phyloP scores from a whole-genome alignment of 2,113 vertebrate species.

The Carassius gibelio region DNA sequence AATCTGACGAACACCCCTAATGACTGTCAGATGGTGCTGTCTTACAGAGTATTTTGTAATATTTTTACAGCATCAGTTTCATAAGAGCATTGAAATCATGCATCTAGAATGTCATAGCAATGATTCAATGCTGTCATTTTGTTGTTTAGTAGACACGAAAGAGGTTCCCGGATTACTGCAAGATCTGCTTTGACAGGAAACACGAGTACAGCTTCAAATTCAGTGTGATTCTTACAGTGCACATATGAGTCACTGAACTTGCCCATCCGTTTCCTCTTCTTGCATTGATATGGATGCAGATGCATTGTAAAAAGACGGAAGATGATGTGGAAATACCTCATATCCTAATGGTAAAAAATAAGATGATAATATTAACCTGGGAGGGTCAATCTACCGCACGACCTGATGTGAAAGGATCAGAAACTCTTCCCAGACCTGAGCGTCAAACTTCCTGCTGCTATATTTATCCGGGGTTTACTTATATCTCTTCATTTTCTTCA shows the following conservation, averaged over 20 bases:
- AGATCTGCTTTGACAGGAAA: neutral
- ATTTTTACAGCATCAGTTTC: neutral
- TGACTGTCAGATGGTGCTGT: neutral
- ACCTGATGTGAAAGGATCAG: neutral
- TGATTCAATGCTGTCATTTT: neutral
- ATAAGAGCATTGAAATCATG: neutral
- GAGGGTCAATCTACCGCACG: neutral
- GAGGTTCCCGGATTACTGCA: neutral
- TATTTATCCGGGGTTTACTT: neutral
- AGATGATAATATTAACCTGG: constrained; percentile 5
- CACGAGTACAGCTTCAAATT: neutral
- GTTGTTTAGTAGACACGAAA: neutral
- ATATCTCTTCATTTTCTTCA: neutral
- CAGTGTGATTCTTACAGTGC: neutral
- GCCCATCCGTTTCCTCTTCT: neutral
- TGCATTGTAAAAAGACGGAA: constrained; percentile 3
- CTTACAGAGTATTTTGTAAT: neutral
- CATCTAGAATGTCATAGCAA: neutral
- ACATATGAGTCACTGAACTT: neutral
- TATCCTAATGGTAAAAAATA: neutral
- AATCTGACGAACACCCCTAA: neutral
- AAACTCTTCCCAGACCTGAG: neutral
- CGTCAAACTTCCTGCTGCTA: neutral
- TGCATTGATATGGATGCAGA: neutral
- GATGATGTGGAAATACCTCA: neutral